These are phyloP conservation scores for Scatophagus argus DNA, from an alignment of 2,113 vertebrate genomes.

Conservation along the genomic window DNA sequence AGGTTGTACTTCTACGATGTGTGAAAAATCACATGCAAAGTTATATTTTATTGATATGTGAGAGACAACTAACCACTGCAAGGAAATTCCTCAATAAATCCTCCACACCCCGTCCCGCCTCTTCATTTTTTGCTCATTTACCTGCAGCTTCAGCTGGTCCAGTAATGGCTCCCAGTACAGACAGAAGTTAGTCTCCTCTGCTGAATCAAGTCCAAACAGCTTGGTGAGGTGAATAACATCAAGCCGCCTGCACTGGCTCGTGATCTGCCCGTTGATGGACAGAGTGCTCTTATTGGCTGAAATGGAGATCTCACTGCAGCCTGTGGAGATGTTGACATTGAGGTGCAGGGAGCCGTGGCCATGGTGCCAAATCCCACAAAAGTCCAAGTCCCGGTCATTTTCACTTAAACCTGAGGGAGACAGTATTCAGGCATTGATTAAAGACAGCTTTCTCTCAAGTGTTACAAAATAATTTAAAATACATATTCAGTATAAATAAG, in stretches of 20 bases:
- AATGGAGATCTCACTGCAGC: constrained; percentile 64
- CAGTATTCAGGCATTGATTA: not conserved
- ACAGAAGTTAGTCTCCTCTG: constrained; percentile 47
- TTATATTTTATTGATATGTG: not conserved
- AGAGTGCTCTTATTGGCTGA: constrained; percentile 73
- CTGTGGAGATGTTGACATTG: constrained; percentile 55
- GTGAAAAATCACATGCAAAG: too few species aligned
- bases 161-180: constrained; percentile 81
- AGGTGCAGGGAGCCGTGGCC: constrained; percentile 7
- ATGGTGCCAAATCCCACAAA: constrained; percentile 79
- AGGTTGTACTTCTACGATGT: too few species aligned
- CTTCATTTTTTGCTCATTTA: constrained; percentile 21
- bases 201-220: rapidly evolving
- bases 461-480: not conserved
- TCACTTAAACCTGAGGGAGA: constrained; percentile 54
- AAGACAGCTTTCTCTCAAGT: not conserved
- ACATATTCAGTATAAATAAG: too few species aligned
- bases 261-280: constrained; percentile 70
- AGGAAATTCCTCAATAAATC: not conserved
- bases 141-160: constrained; percentile 74
- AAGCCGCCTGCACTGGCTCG: constrained; percentile 27
- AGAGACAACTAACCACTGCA: not conserved
- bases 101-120: too few species aligned
- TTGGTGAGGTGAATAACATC: not conserved
- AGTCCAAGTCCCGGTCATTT: constrained; percentile 60